Evolutionary conservation across 2,888 invertebrate genomes (phyloP), one percentile per base, ranked within the genome.

Genomic region (Temnothorax unifasciatus): DNA sequence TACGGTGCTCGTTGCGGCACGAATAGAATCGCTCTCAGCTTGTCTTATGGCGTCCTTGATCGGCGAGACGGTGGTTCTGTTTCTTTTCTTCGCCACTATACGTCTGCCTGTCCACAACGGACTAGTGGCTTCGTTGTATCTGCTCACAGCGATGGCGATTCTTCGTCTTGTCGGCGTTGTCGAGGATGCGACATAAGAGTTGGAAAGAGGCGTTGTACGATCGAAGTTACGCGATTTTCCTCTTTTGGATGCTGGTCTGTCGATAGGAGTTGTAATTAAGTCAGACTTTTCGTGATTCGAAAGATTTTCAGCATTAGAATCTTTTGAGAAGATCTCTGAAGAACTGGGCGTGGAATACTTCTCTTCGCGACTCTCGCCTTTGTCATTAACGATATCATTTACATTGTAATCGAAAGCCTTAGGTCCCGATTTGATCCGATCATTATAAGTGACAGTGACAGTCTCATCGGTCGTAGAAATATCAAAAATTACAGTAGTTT

Each of bases 51-150:
- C 50, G 11, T 73, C 13, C 9, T 61, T 73, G 25, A 71, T 71
- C 38, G 71, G 34, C 21, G 73, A 73, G 25, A 25, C 21, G 18
- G 59, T 57, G n/a, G 21, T 81, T 0, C 59, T 50, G 3, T 13
- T 38, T 34, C 38, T 59, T 41, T n/a, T 61, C 11, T 3, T 81
- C 11, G 4, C 13, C 8, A 73, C 47, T 81, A 73, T 25, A 38
- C 79, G 79, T 50, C 8, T 61, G 6, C 59, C 79, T 2, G 73
- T 50, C 79, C 79, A 81, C 41, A 73, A 47, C 13, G 79, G 47
- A 13, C 38, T 38, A 38, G 5, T 73, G 3, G 38, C 25, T 9
- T 81, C 73, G 2, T 50, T 81, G 5, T 61, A 71, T 38, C 13
- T 73, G 25, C 1, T 71, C 2, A 73, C 13, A 34, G 25, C 47